Evolutionary conservation across 2,113 vertebrate genomes (phyloP).

Genomic region (Perognathus longimembris): DNA sequence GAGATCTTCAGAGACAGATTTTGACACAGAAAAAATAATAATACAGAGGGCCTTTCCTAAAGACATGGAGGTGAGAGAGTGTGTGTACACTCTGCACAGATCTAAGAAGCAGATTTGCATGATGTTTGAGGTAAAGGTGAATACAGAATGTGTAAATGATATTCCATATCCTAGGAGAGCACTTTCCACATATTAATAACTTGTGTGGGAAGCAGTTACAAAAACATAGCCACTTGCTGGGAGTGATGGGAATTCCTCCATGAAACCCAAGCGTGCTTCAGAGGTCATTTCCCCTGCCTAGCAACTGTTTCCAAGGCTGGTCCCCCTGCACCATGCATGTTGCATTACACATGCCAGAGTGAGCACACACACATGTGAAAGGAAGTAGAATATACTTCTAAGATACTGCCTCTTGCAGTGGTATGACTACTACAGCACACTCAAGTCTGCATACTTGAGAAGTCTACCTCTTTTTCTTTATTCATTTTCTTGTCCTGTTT

Average conservation of each 20-base stretch:
- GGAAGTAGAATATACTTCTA: background rate
- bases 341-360: slow-evolving; percentile 24
- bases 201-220: background rate
- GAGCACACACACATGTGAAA: slow-evolving; percentile 6
- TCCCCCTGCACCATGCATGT: slow-evolving; percentile 25
- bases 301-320: background rate
- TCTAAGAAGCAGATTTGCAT: background rate
- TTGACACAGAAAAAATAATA: background rate
- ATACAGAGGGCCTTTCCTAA: background rate
- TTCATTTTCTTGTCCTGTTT: too few relatives aligned
- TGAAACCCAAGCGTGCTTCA: background rate
- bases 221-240: slow-evolving; percentile 20
- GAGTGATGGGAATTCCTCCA: background rate
- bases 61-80: background rate
- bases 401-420: slow-evolving; percentile 16
- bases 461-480: too few relatives aligned
- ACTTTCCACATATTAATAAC: slow-evolving; percentile 10
- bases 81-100: background rate
- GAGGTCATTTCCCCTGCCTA: slow-evolving; percentile 26
- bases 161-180: background rate
- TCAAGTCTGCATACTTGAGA: background rate
- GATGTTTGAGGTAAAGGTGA: background rate
- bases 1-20: background rate
- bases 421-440: background rate
- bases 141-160: background rate